Conservation (phyloP, 2,888 invertebrate genomes). For the Erebia aethiops region DNA sequence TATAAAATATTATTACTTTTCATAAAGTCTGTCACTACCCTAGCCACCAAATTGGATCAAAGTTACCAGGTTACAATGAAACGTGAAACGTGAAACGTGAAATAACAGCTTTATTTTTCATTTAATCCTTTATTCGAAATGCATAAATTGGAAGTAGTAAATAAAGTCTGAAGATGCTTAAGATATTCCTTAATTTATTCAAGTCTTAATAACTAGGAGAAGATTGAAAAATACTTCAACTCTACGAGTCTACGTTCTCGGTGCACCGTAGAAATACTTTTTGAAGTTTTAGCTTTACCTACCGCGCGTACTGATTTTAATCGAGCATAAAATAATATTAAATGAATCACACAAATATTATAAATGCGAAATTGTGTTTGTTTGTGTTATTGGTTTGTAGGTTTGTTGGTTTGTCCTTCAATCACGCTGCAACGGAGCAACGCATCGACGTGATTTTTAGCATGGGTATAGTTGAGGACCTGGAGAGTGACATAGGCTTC, state of each 20-base stretch:
- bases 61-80: not conserved
- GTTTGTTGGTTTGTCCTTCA: too few relatives aligned
- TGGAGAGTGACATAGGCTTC: too few relatives aligned
- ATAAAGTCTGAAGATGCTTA: not conserved
- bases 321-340: not conserved
- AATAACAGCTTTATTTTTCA: not conserved
- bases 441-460: too few relatives aligned
- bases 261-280: constrained; percentile 1
- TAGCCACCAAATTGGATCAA: not conserved
- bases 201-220: constrained; percentile 15
- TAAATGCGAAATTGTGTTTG: too few relatives aligned
- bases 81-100: too few relatives aligned
- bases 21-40: too few relatives aligned
- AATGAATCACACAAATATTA: too few relatives aligned
- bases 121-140: constrained; percentile 2
- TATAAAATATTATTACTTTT: too few relatives aligned
- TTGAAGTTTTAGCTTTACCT: not conserved
- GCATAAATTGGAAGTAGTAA: constrained; percentile 7
- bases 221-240: constrained; percentile 16
- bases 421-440: too few relatives aligned
- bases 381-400: too few relatives aligned
- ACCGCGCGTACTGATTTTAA: constrained; percentile 5
- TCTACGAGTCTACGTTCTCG: constrained; percentile 8
- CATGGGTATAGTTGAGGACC: too few relatives aligned
- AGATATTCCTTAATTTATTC: constrained; percentile 16